Conservation (phyloP, 2,888 invertebrate genomes). For the Chesias legatella region DNA sequence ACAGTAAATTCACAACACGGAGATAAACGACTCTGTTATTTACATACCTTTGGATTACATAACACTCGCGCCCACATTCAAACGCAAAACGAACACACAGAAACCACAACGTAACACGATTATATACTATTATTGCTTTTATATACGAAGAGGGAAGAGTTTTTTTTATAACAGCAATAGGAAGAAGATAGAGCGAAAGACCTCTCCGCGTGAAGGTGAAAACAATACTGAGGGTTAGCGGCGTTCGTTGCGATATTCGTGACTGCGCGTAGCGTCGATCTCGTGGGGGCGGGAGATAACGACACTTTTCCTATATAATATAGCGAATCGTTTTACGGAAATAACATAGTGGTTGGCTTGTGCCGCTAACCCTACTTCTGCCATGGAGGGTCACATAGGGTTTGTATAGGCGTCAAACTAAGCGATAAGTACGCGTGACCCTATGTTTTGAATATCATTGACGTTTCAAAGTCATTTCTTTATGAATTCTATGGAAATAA, state of each 20-base stretch:
- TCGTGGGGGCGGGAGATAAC: constrained; percentile 8
- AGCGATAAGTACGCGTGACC: too few relatives aligned
- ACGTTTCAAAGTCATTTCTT: too few relatives aligned
- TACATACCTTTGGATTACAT: constrained; percentile 30
- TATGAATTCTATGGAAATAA: too few relatives aligned
- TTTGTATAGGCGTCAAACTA: too few relatives aligned
- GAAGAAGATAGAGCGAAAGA: constrained; percentile 34
- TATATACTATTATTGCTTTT: constrained; percentile 23
- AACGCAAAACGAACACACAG: constrained; percentile 15
- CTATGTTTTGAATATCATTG: too few relatives aligned
- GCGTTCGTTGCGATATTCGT: too few relatives aligned
- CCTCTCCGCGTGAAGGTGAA: constrained; percentile 17
- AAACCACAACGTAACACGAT: constrained; percentile 6
- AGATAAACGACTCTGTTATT: constrained; percentile 19
- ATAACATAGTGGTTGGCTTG: too few relatives aligned
- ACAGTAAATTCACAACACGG: constrained; percentile 19
- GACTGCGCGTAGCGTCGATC: constrained; percentile 12
- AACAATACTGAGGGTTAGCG: constrained; percentile 19
- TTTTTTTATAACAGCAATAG: constrained; percentile 34
- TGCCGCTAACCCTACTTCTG: too few relatives aligned
- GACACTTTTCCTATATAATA: not conserved
- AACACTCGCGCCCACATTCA: constrained; percentile 14
- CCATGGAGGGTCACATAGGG: too few relatives aligned
- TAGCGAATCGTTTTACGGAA: too few relatives aligned
- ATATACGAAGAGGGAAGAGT: constrained; percentile 33